Conservation (phyloP, 2,113 vertebrate species). For the Ascaphus truei region DNA sequence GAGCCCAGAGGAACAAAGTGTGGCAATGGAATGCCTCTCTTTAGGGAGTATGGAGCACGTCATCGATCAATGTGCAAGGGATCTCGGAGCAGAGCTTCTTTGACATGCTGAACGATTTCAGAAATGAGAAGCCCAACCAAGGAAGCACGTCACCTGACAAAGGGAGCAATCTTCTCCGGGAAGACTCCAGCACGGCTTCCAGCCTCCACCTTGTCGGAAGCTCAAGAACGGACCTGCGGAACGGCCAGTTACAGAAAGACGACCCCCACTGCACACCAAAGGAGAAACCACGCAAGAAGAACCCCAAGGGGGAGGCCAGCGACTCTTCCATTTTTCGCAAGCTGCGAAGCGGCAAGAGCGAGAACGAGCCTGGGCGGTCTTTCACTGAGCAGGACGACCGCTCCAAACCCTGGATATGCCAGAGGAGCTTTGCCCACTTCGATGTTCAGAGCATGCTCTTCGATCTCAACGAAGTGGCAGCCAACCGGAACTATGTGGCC, state of each 20-base stretch:
- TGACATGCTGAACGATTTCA: conserved; percentile 81
- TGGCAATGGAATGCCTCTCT: conserved; percentile 53
- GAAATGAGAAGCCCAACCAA: conserved; percentile 65
- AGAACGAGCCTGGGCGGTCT: conserved; percentile 50
- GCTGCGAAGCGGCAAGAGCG: conserved; percentile 64
- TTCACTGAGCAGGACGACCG: conserved; percentile 49
- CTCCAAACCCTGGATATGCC: conserved; percentile 71
- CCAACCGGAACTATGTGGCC: conserved; percentile 55
- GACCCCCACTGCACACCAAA: conserved; percentile 36
- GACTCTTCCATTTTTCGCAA: conserved; percentile 83
- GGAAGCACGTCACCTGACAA: conserved; percentile 44
- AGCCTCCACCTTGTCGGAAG: background rate
- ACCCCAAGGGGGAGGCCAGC: conserved; percentile 52
- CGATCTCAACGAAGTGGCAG: conserved; percentile 71
- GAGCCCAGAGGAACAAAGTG: conserved; percentile 25
- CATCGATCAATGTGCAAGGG: conserved; percentile 86
- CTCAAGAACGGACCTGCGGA: conserved; percentile 37
- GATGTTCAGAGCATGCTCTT: conserved; percentile 89
- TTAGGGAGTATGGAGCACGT: conserved; percentile 93
- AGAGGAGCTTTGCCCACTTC: conserved; percentile 82
- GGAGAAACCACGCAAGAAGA: conserved; percentile 75
- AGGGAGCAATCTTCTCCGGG: conserved; percentile 58
- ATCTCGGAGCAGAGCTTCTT: conserved; percentile 85
- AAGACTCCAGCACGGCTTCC: conserved; percentile 32
- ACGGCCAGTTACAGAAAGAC: conserved; percentile 42